phyloP scores from a whole-genome alignment of 2,888 invertebrate species.

The Mythimna ferrago region DNA sequence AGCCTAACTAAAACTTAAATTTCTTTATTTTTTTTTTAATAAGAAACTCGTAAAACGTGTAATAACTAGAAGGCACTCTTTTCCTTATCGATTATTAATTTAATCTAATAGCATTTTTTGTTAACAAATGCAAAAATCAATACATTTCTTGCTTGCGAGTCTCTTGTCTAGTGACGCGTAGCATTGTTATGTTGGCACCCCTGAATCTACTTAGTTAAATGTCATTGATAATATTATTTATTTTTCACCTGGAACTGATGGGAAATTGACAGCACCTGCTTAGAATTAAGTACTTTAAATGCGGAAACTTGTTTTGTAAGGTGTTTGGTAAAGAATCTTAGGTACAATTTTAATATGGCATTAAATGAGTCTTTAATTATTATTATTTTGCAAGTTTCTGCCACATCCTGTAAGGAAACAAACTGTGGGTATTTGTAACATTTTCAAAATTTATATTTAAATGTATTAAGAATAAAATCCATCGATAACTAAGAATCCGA shows the following conservation, averaged over 20 bases:
- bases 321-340: slow-evolving; percentile 2
- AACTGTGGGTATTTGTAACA: not conserved
- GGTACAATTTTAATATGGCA: not conserved
- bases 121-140: slow-evolving; percentile 2
- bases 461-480: not conserved
- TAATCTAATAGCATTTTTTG: slow-evolving; percentile 23
- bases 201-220: slow-evolving; percentile 35
- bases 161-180: slow-evolving; percentile 41
- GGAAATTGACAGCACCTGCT: slow-evolving; percentile 35
- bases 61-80: not conserved
- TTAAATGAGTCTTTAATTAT: not conserved
- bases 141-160: slow-evolving; percentile 18
- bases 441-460: not conserved
- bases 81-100: slow-evolving; percentile 21
- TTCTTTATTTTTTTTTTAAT: not conserved
- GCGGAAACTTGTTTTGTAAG: slow-evolving; percentile 25
- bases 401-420: not conserved
- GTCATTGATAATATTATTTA: slow-evolving; percentile 39
- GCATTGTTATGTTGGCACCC: slow-evolving; percentile 29
- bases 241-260: slow-evolving; percentile 27
- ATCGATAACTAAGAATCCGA: no score
- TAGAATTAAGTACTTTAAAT: slow-evolving; percentile 19
- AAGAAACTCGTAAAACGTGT: not conserved
- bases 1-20: no score
- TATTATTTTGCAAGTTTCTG: not conserved